Conservation (phyloP, 2,797 vertebrate species). For the Pangasius macronema region DNA sequence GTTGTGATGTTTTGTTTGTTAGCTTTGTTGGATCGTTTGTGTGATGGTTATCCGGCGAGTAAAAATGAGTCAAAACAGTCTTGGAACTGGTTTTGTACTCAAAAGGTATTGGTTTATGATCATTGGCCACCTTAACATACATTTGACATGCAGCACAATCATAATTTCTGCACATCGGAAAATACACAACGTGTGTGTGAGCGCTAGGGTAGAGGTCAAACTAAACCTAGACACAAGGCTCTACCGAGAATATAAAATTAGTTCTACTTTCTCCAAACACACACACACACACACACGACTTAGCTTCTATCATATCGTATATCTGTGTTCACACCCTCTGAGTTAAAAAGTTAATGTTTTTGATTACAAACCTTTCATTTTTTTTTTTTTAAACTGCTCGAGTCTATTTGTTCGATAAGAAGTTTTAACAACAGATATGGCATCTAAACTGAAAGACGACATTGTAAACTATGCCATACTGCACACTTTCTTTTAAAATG, state of each 20-base stretch:
- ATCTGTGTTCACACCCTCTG: conserved; percentile 76
- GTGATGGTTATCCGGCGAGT: conserved; percentile 39
- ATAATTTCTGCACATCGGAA: conserved; percentile 78
- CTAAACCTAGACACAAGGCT: conserved; percentile 79
- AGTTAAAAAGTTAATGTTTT: conserved; percentile 76
- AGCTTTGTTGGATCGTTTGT: background rate
- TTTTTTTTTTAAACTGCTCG: conserved; percentile 59
- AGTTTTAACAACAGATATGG: conserved; percentile 72
- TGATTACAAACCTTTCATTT: conserved; percentile 77
- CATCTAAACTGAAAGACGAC: conserved; percentile 81
- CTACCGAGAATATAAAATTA: conserved; percentile 77
- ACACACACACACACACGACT: conserved; percentile 81
- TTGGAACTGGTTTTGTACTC: conserved; percentile 69
- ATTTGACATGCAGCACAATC: conserved; percentile 84
- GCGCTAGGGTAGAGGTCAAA: conserved; percentile 64
- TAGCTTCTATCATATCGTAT: conserved; percentile 80
- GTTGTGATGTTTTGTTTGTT: background rate
- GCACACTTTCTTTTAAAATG: conserved; percentile 71
- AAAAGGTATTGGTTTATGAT: conserved; percentile 72
- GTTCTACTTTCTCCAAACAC: conserved; percentile 80
- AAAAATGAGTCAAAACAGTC: conserved; percentile 64
- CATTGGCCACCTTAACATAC: conserved; percentile 81
- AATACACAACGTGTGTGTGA: conserved; percentile 78
- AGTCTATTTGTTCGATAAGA: conserved; percentile 72
- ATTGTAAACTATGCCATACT: conserved; percentile 81